Evolutionary conservation across 1,140 invertebrate species (phyloP).

Genomic region (Orius insidiosus): DNA sequence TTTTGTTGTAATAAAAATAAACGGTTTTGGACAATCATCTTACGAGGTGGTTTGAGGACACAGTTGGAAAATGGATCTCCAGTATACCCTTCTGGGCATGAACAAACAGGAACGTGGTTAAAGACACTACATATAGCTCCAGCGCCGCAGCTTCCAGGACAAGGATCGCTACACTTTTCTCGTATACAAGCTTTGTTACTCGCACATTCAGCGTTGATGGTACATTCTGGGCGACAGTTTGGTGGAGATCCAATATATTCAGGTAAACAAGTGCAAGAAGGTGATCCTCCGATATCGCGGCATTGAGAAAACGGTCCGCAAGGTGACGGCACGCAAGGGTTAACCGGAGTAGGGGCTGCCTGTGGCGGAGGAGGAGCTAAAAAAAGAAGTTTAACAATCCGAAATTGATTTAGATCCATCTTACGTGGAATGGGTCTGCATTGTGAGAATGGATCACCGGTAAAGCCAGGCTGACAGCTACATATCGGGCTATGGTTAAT

Average conservation of each 20-base stretch:
- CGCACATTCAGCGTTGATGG: conserved; percentile 44
- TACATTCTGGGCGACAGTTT: conserved; percentile 46
- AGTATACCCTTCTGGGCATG: conserved; percentile 31
- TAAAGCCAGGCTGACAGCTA: conserved; percentile 29
- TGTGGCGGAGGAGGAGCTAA: conserved; percentile 15
- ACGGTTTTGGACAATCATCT: conserved; percentile 1
- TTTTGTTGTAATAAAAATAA: neutral
- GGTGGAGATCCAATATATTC: conserved; percentile 39
- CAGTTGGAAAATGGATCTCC: conserved; percentile 39
- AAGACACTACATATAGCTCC: conserved; percentile 36
- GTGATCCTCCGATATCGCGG: conserved; percentile 34
- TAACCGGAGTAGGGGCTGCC: conserved; percentile 20
- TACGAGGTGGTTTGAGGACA: conserved; percentile 24
- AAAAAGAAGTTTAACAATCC: conserved; percentile 14
- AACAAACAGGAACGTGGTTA: conserved; percentile 35
- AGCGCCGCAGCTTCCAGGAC: conserved; percentile 46
- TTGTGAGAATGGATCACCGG: conserved; percentile 37
- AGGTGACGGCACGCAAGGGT: conserved; percentile 53
- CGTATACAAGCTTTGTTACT: conserved; percentile 48
- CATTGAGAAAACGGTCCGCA: conserved; percentile 46
- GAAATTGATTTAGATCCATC: neutral
- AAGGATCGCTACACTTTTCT: conserved; percentile 51
- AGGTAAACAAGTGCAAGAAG: conserved; percentile 39
- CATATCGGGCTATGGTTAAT: conserved; percentile 40
- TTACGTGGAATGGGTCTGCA: conserved; percentile 32